Percentiles rank a stretch among this genome's conserved stretches.
Conservation (phyloP, 92 coral and sea anemone species). For the Porites lobata region DNA sequence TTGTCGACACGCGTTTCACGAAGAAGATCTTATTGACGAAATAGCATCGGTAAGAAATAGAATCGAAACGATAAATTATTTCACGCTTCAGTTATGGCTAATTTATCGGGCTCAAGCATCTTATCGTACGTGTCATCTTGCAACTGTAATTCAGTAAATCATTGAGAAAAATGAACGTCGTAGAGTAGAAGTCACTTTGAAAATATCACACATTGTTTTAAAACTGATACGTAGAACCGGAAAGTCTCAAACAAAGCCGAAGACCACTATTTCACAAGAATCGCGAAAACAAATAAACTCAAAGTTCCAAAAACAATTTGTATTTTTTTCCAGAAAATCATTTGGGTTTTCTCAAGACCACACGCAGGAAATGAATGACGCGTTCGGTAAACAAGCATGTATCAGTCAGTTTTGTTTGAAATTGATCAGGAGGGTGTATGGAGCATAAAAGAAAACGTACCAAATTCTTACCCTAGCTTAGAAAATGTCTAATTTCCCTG, state of each 20-base stretch:
- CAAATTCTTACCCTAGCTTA: no score
- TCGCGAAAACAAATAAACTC: background rate
- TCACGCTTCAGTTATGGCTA: background rate
- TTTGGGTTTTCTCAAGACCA: conserved; percentile 17
- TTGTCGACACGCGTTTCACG: background rate
- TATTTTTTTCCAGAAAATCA: background rate
- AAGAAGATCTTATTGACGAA: background rate
- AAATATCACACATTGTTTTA: no score
- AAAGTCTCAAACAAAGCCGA: background rate
- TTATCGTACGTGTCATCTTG: conserved; percentile 38
- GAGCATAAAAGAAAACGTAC: no score
- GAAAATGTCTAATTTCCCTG: no score
- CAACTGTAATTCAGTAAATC: conserved; percentile 1
- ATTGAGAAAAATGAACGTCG: background rate
- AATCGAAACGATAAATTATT: background rate
- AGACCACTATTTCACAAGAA: background rate
- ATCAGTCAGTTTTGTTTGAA: conserved; percentile 5
- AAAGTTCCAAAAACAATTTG: conserved; percentile 7
- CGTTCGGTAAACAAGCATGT: conserved; percentile 3
- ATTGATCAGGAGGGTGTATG: background rate
- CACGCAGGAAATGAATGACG: conserved; percentile 20
- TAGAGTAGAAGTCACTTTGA: no score
- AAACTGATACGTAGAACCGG: background rate
- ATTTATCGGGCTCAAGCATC: conserved; percentile 13
- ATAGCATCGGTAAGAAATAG: conserved; percentile 1